A percentile compares a stretch with the other conserved stretches of the same genome.
Evolutionary conservation across 2,888 invertebrate species (phyloP).

Genomic region (Cheiracanthium punctorium): DNA sequence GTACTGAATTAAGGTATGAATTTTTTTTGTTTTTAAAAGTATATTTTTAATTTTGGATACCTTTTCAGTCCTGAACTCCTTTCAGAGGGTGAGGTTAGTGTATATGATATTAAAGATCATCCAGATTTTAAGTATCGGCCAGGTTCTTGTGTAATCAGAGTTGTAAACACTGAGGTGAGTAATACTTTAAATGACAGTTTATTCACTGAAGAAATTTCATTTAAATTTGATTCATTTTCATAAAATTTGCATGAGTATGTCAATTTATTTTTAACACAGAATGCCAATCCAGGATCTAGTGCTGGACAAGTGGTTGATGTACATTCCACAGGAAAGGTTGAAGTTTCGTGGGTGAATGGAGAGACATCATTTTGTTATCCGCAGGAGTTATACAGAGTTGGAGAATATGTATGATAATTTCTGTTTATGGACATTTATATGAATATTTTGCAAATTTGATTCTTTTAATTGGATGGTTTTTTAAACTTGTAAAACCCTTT

Average conservation of each 20-base stretch:
- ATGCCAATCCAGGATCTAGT: constrained; percentile 83
- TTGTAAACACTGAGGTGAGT: constrained; percentile 83
- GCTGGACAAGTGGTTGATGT: constrained; percentile 94
- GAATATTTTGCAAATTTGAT: no score
- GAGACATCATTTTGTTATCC: constrained; percentile 93
- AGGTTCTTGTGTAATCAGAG: constrained; percentile 91
- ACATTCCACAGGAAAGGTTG: constrained; percentile 86
- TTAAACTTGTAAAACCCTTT: no score
- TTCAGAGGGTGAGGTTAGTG: constrained; percentile 89
- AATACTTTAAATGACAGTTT: neutral
- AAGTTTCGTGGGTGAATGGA: constrained; percentile 95
- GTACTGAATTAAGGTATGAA: no score
- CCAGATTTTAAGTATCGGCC: constrained; percentile 95
- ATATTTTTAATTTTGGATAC: no score
- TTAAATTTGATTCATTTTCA: neutral
- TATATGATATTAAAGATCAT: constrained; percentile 96
- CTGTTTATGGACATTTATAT: no score
- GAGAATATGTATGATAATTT: constrained; percentile 75
- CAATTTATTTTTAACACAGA: constrained; percentile 74
- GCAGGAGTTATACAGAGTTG: constrained; percentile 85
- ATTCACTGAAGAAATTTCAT: neutral
- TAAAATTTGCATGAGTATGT: neutral
- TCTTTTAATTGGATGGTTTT: no score
- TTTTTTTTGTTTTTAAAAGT: no score
- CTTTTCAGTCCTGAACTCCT: constrained; percentile 81